These are phyloP conservation scores for Labeo calbasu DNA, from an alignment of 2,797 vertebrate genomes.

Conservation along the genomic window DNA sequence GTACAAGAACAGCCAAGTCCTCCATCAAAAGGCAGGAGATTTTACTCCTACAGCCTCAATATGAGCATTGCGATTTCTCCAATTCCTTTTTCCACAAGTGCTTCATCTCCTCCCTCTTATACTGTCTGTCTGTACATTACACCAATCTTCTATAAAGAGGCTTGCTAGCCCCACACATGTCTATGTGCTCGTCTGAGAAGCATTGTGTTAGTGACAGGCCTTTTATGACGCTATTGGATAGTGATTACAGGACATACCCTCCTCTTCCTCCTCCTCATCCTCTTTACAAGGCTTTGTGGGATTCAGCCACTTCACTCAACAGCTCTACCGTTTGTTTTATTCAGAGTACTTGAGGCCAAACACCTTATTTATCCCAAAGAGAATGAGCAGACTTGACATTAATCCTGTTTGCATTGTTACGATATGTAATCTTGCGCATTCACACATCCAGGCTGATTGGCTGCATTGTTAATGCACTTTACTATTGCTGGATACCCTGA, in stretches of 20 bases:
- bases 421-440: background rate
- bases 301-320: slow-evolving; percentile 31
- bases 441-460: background rate
- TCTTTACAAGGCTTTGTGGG: slow-evolving; percentile 28
- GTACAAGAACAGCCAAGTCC: background rate
- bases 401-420: slow-evolving; percentile 31
- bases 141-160: slow-evolving; percentile 9
- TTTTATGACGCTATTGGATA: slow-evolving; percentile 14
- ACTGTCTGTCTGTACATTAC: background rate
- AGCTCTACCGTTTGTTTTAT: slow-evolving; percentile 41
- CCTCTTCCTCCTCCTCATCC: slow-evolving; percentile 9
- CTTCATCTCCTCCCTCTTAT: slow-evolving; percentile 5
- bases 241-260: background rate
- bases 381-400: slow-evolving; percentile 15
- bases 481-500: background rate
- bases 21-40: background rate
- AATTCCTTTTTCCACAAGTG: slow-evolving; percentile 8
- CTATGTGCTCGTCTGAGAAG: background rate
- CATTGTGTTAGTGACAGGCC: background rate
- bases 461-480: background rate
- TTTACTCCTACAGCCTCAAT: background rate
- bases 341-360: slow-evolving; percentile 18
- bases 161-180: background rate
- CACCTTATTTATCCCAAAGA: slow-evolving; percentile 38
- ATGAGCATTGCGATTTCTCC: background rate